Evolutionary conservation across 2,797 vertebrate species (phyloP).

Genomic region (Tokudaia tokunoshimensis): DNA sequence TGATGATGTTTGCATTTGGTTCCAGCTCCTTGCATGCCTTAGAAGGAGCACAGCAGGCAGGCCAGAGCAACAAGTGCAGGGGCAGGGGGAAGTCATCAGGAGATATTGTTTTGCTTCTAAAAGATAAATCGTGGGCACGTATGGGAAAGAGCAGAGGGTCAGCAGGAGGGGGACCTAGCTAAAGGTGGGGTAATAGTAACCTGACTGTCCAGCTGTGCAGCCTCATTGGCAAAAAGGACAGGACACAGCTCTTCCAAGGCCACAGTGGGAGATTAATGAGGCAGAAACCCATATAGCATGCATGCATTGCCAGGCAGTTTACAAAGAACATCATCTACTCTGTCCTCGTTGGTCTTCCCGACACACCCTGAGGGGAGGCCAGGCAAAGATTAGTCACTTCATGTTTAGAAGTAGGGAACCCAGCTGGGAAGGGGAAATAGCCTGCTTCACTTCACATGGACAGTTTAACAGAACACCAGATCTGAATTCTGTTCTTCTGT

Average conservation of each 20-base stretch:
- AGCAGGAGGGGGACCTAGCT: constrained; percentile 48
- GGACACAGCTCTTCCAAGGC: background rate
- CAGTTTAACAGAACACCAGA: background rate
- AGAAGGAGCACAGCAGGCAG: background rate
- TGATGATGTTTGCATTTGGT: constrained; percentile 18
- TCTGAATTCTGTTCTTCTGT: background rate
- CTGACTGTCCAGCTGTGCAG: background rate
- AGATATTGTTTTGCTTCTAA: constrained; percentile 35
- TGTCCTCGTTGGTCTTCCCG: background rate
- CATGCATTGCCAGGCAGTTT: background rate
- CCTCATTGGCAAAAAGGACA: constrained; percentile 34
- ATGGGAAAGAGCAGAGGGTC: constrained; percentile 50
- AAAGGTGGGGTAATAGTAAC: constrained; percentile 61
- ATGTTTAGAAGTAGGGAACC: background rate
- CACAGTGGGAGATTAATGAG: background rate
- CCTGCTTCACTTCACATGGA: background rate
- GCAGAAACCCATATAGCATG: background rate
- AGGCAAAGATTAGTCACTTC: background rate
- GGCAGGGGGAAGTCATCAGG: background rate
- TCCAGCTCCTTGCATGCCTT: constrained; percentile 30
- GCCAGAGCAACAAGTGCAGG: constrained; percentile 23
- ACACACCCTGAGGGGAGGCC: background rate
- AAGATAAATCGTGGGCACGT: constrained; percentile 61
- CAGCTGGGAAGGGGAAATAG: background rate
- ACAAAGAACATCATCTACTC: background rate